Percentiles rank a stretch among this genome's conserved stretches.
Conservation (phyloP, 2,888 invertebrate species). For the Crioceris asparagi region DNA sequence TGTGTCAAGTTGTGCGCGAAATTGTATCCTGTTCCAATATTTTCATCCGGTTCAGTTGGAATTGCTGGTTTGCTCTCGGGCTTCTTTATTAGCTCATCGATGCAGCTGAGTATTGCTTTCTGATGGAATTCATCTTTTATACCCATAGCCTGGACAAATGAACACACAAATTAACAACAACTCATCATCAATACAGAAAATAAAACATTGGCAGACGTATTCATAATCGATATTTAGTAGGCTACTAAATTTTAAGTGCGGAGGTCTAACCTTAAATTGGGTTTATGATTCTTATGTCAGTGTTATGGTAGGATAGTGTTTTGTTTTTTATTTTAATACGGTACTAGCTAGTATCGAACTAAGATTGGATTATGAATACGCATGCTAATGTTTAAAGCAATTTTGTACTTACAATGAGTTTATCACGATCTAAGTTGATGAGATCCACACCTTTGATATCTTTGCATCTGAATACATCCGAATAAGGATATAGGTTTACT, state of each 20-base stretch:
- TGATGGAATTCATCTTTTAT: conserved; percentile 65
- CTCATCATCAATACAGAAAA: no score
- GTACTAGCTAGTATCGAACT: no score
- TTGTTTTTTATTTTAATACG: no score
- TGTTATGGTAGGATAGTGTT: no score
- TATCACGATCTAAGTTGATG: conserved; percentile 52
- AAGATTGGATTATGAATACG: no score
- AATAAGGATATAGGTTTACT: conserved; percentile 58
- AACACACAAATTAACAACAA: no score
- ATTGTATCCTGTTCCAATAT: conserved; percentile 8
- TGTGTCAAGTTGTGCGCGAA: conserved; percentile 43
- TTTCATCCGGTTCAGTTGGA: conserved; percentile 13
- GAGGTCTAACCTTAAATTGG: no score
- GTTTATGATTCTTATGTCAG: no score
- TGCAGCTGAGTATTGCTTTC: conserved; percentile 54
- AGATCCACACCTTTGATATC: conserved; percentile 60
- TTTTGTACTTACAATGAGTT: conserved; percentile 50
- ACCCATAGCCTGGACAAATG: conserved; percentile 54
- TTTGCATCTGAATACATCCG: conserved; percentile 59
- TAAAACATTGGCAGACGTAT: no score
- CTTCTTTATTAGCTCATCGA: conserved; percentile 48
- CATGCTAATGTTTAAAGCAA: no score
- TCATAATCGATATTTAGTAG: no score
- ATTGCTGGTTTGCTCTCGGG: conserved; percentile 25
- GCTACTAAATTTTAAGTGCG: no score